Evolutionary conservation across 2,797 vertebrate genomes (phyloP).

Genomic region (Scolopax rusticola): DNA sequence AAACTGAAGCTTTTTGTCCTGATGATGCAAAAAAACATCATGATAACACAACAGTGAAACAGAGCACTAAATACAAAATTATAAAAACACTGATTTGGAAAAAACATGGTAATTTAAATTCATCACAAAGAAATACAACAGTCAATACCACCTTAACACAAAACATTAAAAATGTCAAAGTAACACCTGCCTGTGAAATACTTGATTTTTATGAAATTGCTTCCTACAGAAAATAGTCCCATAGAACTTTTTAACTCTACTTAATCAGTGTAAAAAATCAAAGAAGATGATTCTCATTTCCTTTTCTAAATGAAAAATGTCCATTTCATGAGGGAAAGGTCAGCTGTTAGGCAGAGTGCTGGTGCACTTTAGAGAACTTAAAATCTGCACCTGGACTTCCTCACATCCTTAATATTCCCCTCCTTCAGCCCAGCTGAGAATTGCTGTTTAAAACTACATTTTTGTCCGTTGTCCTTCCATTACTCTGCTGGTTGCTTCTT

Average conservation of each 20-base stretch:
- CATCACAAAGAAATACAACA: not conserved
- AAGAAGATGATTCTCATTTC: constrained; percentile 64
- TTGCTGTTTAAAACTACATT: not conserved
- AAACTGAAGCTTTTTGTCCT: not conserved
- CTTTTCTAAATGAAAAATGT: constrained; percentile 69
- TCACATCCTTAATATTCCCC: not conserved
- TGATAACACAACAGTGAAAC: not conserved
- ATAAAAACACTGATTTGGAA: accelerated
- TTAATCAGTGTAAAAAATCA: constrained; percentile 36
- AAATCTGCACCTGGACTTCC: constrained; percentile 57
- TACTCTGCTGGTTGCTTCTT: not conserved
- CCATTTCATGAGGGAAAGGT: constrained; percentile 49
- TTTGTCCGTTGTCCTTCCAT: not conserved
- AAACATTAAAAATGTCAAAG: not conserved
- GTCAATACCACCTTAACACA: constrained; percentile 11
- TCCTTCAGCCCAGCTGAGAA: not conserved
- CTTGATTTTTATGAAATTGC: constrained; percentile 9
- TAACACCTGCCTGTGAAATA: constrained; percentile 17
- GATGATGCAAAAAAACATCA: not conserved
- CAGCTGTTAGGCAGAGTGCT: constrained; percentile 11
- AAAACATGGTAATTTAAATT: not conserved
- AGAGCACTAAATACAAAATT: not conserved
- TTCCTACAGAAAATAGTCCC: constrained; percentile 16
- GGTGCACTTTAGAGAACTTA: constrained; percentile 32
- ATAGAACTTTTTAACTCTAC: not conserved